These are phyloP conservation scores for Ursus arctos DNA, from an alignment of 2,113 vertebrate genomes.

Conservation along the genomic window DNA sequence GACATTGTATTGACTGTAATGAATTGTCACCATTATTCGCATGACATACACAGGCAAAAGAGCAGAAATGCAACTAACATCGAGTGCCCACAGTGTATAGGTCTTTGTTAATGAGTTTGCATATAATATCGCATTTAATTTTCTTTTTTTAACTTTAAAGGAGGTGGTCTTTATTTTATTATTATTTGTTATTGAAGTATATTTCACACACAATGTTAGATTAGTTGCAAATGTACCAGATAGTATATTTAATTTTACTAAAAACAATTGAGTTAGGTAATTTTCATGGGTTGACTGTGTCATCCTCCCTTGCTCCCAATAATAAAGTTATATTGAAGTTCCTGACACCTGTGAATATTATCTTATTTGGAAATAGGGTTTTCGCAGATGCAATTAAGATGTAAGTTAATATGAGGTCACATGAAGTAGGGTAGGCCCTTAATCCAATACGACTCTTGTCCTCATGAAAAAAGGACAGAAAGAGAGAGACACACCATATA, in stretches of 20 bases:
- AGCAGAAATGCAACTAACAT: background rate
- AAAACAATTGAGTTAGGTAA: background rate
- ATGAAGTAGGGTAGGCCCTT: background rate
- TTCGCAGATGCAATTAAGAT: background rate
- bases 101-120: background rate
- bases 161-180: background rate
- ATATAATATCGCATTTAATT: background rate
- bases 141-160: background rate
- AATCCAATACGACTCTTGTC: background rate
- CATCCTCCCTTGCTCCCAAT: fast-evolving
- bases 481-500: background rate
- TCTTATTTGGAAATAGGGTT: background rate
- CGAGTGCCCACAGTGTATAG: background rate
- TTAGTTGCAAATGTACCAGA: background rate
- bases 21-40: background rate
- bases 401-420: background rate
- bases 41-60: background rate
- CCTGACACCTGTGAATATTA: background rate
- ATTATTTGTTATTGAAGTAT: background rate
- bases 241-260: background rate
- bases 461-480: background rate
- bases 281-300: background rate
- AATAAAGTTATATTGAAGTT: background rate
- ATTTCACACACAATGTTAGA: background rate
- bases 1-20: background rate